Evolutionary conservation across 2,888 invertebrate genomes (phyloP).

Genomic region (Lomographa bimaculata): DNA sequence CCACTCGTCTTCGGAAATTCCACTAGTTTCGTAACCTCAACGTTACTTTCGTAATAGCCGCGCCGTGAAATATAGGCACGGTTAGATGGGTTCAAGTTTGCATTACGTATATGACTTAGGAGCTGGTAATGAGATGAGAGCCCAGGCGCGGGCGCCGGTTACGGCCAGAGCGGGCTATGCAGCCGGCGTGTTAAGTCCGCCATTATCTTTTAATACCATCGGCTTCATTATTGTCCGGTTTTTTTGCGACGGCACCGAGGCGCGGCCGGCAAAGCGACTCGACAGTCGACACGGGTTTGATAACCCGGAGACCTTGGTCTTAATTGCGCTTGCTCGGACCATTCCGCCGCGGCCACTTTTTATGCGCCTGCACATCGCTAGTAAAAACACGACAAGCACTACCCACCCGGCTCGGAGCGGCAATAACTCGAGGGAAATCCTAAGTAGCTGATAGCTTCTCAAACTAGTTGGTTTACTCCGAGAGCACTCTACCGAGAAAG

Average conservation of each 20-base stretch:
- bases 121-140: slow-evolving; percentile 12
- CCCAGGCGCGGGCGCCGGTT: slow-evolving; percentile 21
- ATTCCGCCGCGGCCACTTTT: slow-evolving; percentile 78
- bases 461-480: slow-evolving; percentile 59
- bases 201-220: slow-evolving; percentile 82
- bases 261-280: slow-evolving; percentile 68
- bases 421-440: slow-evolving; percentile 57
- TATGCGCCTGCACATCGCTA: slow-evolving; percentile 82
- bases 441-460: slow-evolving; percentile 49
- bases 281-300: slow-evolving; percentile 80
- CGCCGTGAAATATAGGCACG: slow-evolving; percentile 7
- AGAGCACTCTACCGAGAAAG: slow-evolving; percentile 71
- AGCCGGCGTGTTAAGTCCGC: slow-evolving; percentile 69
- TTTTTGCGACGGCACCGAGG: slow-evolving; percentile 75
- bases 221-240: slow-evolving; percentile 78
- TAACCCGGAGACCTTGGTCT: slow-evolving; percentile 84
- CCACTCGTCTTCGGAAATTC: slow-evolving; percentile 57
- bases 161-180: slow-evolving; percentile 43
- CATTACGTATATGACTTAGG: slow-evolving; percentile 16
- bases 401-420: slow-evolving; percentile 65
- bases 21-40: slow-evolving; percentile 40
- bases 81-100: slow-evolving; percentile 3
- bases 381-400: slow-evolving; percentile 74
- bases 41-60: slow-evolving; percentile 23
- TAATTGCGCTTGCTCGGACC: slow-evolving; percentile 81